Evolutionary conservation across 2,797 vertebrate genomes (phyloP), one percentile per base, ranked within the genome.

Genomic region (Pteropus rufus): DNA sequence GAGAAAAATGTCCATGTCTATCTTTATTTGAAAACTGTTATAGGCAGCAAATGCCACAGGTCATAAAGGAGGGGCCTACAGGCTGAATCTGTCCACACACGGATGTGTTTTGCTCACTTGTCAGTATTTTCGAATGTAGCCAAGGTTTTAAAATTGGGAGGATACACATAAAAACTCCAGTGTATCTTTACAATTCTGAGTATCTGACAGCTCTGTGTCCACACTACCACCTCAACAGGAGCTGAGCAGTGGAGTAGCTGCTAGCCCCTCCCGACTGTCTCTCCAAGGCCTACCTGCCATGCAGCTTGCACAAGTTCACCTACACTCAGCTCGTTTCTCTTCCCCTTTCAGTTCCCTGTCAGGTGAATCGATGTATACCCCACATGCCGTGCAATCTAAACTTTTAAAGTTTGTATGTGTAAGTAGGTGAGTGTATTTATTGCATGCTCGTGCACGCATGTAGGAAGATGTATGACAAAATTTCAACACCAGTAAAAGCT

Each of bases 21-120:
- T 90, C 65, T 92, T 84, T 87, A 92, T 76, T 81, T 90, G 16
- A 93, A 94, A 81, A 83, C 67, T 36, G 6, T 76, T 89, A n/a
- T 29, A 39, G 29, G 7, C 7, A 54, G 31, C 44, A 31, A 52
- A 44, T 76, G 23, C 15, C 89, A 65, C 72, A 76, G n/a, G 34
- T 88, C 54, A 64, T 36, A 67, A 90, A 60, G 62, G 12, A 1
- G 36, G 41, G 49, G n/a, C 4, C 24, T 44, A 24, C 19, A n/a
- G 34, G 34, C 31, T 56, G 73, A 23, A 58, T 29, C 56, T 60
- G 21, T 70, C 39, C n/a, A n/a, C 7, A 21, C 67, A 60, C 4
- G 62, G 16, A 88, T 39, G 26, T 24, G 54, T 79, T 87, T 91
- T 83, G 34, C 56, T 93, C 3, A 3, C 41, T 65, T 82, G 11